Base-by-base conservation (phyloP, 2,888 invertebrate genomes). In the Arctia plantaginis region DNA sequence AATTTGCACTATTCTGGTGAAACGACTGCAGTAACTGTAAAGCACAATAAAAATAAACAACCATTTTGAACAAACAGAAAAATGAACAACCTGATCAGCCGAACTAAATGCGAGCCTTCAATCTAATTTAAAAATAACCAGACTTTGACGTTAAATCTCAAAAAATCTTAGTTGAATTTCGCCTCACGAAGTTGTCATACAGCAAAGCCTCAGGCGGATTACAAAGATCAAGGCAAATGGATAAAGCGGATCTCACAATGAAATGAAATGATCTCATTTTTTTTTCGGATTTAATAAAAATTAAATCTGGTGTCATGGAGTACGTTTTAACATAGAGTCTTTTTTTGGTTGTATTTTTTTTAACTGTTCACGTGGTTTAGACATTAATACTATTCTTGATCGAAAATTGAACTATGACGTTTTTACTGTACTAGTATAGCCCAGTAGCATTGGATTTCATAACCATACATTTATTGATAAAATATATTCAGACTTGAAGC, bases 201-300 rank as follows among this genome's bases (percentile, higher is more conserved):
- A 27, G 27, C 27, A 59, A 27, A 59, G 59, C 12, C 27, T 59
- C 59, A 59, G 59, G 15, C 27, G 27, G 59, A 59, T 65, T 65
- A 65, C 65, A 65, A 33, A 35, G 39, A 66, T 39, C 66, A 41
- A 66, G 59, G 27, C 59, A 59, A 13, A 59, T 15, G 59, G 59
- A 59, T 59, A 59, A 27, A 27, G 13, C 15, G 27, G 27, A 59
- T 27, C 27, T 59, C 13, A n/a, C 27, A 59, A 59, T 59, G 59
- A 59, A 55, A 55, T 55, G 23, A 55, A 55, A 27, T 59, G 59
- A n/a, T 13, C n/a, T 59, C 59, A 55, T 13, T n/a, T 59, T n/a
- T n/a, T 55, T 59, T 59, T 27, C 27, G 59, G 59, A 59, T 59
- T 27, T 27, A 27, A 27, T 27, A 4, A 59, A 59, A 13, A 59